phyloP scores from a whole-genome alignment of 2,113 vertebrate genomes.

The Halcyon senegalensis region DNA sequence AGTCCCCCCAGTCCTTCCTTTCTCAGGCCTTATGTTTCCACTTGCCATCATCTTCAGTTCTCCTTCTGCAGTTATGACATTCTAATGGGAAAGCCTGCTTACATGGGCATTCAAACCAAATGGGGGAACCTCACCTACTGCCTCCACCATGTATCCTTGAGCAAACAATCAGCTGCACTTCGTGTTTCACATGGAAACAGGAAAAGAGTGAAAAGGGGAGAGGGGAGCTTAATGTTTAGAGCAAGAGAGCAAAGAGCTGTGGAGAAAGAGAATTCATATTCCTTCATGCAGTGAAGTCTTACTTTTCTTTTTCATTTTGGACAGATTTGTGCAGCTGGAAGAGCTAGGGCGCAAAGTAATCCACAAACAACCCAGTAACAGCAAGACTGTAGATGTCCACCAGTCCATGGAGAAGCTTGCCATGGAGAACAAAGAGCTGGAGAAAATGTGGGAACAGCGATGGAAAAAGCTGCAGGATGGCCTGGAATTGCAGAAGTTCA shows the following conservation, averaged over 20 bases:
- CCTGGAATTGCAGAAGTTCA: conserved; percentile 82
- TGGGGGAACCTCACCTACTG: neutral
- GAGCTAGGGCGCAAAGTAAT: conserved; percentile 58
- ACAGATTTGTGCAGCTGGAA: conserved; percentile 66
- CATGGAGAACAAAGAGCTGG: conserved; percentile 71
- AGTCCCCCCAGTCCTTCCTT: neutral
- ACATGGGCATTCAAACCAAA: neutral
- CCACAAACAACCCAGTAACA: neutral
- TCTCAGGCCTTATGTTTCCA: neutral
- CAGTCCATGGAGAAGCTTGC: conserved; percentile 67
- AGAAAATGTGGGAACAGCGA: conserved; percentile 75
- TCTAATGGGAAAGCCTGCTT: neutral
- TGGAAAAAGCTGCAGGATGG: conserved; percentile 74
- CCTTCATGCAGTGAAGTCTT: neutral
- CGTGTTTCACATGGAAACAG: neutral
- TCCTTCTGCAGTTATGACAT: neutral
- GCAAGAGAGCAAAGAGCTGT: neutral
- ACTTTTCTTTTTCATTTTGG: neutral
- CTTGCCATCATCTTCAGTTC: neutral
- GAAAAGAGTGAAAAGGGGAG: neutral
- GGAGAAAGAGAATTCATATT: neutral
- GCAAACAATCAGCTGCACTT: neutral
- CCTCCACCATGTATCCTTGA: neutral
- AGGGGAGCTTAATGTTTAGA: neutral
- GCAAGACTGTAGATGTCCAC: conserved; percentile 54